A percentile compares a stretch with the other conserved stretches of the same genome.
phyloP scores from a whole-genome alignment of 2,797 vertebrate genomes.

The Lepidocolaptes lacrymiger region DNA sequence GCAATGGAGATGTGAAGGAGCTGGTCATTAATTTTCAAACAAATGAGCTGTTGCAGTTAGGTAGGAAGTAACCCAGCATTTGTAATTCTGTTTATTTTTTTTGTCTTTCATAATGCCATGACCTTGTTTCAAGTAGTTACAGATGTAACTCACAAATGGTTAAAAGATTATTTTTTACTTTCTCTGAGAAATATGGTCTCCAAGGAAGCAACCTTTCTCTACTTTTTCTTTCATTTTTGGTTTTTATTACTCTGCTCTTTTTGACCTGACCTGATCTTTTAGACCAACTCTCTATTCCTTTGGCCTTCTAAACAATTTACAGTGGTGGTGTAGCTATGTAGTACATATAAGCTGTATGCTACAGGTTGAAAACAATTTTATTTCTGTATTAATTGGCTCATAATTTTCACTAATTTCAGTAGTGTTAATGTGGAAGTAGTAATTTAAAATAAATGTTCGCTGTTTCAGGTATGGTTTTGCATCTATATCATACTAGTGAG shows the following conservation, averaged over 20 bases:
- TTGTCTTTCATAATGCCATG: neutral
- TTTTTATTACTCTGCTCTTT: neutral
- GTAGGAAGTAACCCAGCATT: neutral
- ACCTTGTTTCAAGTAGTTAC: neutral
- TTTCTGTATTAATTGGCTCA: neutral
- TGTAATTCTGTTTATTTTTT: neutral
- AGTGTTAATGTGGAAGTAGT: neutral
- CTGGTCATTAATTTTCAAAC: neutral
- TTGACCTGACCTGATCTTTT: neutral
- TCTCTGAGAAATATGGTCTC: neutral
- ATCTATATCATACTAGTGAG: neutral
- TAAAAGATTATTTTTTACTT: neutral
- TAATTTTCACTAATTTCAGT: neutral
- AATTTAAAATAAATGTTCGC: neutral
- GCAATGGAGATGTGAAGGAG: neutral
- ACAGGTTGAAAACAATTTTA: neutral
- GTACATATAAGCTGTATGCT: neutral
- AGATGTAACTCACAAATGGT: neutral
- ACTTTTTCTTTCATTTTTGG: neutral
- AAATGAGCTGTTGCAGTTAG: neutral
- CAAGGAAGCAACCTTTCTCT: neutral
- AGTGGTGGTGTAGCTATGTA: neutral
- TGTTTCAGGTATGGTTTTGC: neutral
- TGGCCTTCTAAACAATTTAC: neutral
- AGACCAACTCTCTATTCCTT: neutral